A percentile compares a stretch with the other conserved stretches of the same genome.
phyloP scores from a whole-genome alignment of 2,888 invertebrate species.

The Elegia similella region DNA sequence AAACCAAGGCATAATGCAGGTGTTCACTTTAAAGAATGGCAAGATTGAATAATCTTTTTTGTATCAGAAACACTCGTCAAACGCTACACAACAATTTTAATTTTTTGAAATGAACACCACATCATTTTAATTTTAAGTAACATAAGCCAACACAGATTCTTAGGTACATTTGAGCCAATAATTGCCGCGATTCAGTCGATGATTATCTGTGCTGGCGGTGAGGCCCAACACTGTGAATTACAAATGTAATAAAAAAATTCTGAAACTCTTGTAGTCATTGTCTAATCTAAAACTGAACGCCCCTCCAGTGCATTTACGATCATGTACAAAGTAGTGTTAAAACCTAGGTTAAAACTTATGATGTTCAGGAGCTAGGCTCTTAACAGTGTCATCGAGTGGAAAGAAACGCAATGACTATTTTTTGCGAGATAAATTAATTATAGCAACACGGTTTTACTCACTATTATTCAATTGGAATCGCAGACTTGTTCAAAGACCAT shows the following conservation, averaged over 20 bases:
- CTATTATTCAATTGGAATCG: too few species aligned
- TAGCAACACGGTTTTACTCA: too few species aligned
- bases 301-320: too few species aligned
- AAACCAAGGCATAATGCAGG: background rate
- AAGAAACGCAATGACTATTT: too few species aligned
- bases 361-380: too few species aligned
- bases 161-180: background rate
- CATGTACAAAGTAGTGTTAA: too few species aligned
- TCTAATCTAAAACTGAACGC: too few species aligned
- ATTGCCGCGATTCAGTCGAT: background rate
- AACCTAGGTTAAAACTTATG: too few species aligned
- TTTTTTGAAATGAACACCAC: constrained; percentile 3
- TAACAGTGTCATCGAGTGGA: too few species aligned
- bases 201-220: background rate
- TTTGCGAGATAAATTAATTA: too few species aligned
- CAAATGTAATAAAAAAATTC: background rate
- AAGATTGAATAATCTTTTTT: constrained; percentile 2
- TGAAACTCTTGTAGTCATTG: background rate
- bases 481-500: too few species aligned
- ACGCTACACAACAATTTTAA: background rate
- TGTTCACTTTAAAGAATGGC: constrained; percentile 6
- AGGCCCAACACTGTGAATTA: background rate
- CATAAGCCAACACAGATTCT: constrained; percentile 2
- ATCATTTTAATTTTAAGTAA: constrained; percentile 2
- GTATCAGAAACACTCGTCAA: background rate